phyloP scores from a whole-genome alignment of 2,888 invertebrate species.

The Nomada hirtipes region DNA sequence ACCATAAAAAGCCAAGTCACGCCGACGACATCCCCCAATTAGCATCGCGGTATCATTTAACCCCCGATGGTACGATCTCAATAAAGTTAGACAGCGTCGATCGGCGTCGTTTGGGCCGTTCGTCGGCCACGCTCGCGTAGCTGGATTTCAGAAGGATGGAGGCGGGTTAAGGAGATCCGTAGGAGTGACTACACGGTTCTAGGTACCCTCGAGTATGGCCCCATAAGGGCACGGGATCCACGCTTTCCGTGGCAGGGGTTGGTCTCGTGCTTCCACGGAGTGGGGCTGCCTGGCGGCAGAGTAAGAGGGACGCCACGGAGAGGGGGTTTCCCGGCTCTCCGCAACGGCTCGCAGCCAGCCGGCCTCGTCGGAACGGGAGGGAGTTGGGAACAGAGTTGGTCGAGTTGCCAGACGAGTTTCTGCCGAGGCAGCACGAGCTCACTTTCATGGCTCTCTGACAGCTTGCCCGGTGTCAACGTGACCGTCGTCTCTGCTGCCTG shows the following conservation, averaged over 20 bases:
- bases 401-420: conserved; percentile 83
- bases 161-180: conserved; percentile 81
- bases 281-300: conserved; percentile 72
- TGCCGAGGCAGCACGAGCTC: conserved; percentile 78
- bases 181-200: conserved; percentile 80
- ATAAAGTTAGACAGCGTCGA: conserved; percentile 35
- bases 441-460: conserved; percentile 64
- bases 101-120: conserved; percentile 26
- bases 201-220: conserved; percentile 74
- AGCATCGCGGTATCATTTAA: conserved; percentile 39
- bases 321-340: conserved; percentile 61
- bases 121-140: conserved; percentile 50
- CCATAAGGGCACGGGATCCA: conserved; percentile 77
- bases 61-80: conserved; percentile 43
- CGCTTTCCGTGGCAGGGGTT: conserved; percentile 80
- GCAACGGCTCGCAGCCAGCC: conserved; percentile 68
- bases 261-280: conserved; percentile 76
- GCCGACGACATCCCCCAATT: conserved; percentile 19
- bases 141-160: conserved; percentile 70
- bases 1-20: neutral
- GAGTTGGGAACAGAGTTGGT: conserved; percentile 69
- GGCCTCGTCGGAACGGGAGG: conserved; percentile 71
- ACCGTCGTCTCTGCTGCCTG: conserved; percentile 8
- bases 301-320: conserved; percentile 48
- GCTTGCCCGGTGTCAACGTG: conserved; percentile 33